These are phyloP conservation scores for Podarcis siculus DNA, from an alignment of 2,797 vertebrate species.

Conservation along the genomic window DNA sequence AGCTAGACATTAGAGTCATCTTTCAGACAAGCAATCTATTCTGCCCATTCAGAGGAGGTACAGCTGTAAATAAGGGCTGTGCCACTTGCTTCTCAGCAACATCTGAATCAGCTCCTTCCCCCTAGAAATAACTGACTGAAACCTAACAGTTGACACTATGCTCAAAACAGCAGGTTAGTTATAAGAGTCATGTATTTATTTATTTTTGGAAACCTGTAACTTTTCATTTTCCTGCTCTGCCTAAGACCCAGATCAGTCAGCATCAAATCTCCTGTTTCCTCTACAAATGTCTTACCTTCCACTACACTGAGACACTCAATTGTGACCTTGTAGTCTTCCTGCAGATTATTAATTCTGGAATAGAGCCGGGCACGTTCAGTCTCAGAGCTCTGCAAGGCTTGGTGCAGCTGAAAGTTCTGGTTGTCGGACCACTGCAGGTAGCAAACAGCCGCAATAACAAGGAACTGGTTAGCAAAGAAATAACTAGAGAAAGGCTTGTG, in stretches of 20 bases:
- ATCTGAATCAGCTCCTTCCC: not conserved
- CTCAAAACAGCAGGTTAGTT: not conserved
- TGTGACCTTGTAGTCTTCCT: constrained; percentile 78
- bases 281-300: constrained; percentile 70
- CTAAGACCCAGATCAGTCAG: not conserved
- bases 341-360: constrained; percentile 73
- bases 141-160: not conserved
- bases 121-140: fast-evolving
- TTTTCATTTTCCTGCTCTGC: not conserved
- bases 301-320: constrained; percentile 74
- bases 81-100: not conserved
- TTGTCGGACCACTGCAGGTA: constrained; percentile 77
- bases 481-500: not conserved
- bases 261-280: fast-evolving
- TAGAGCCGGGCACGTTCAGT: constrained; percentile 77
- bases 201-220: not conserved
- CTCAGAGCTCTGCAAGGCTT: constrained; percentile 74
- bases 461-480: not conserved
- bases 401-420: constrained; percentile 73
- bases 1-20: not conserved
- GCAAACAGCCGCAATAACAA: not conserved
- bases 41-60: not conserved
- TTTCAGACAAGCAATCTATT: not conserved
- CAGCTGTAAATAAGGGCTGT: not conserved
- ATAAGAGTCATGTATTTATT: fast-evolving